Base-by-base conservation (phyloP, 1,140 invertebrate species). In the Neodiprion lecontei region DNA sequence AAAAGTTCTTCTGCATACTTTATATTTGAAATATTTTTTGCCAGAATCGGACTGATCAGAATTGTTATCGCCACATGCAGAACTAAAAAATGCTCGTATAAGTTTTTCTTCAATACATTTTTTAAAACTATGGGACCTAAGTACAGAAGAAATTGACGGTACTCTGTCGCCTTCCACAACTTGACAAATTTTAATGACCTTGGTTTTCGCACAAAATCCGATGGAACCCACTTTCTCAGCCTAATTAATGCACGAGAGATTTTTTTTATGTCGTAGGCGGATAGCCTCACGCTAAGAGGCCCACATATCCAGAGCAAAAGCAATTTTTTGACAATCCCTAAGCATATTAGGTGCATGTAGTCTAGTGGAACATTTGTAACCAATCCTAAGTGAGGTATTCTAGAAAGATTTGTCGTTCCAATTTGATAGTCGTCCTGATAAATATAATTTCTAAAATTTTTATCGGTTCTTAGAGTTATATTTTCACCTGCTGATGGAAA, bases 311-410 rank as follows among this genome's bases (percentile, higher is more conserved):
- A 17, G 17, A 17, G 17, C 17, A 17, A 17, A 17, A 17, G 17
- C 17, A 17, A 17, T 48, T 81, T 78, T 72, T 72, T 76, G 68
- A 78, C 79, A 7, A 81, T 76, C 4, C 80, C 81, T 28, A 81
- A 75, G 49, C 80, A 82, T 10, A 83, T 66, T 9, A 71, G 67
- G 72, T 81, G 78, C 75, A 79, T 79, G 69, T 81, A 82, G 72
- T 82, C 81, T 11, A 80, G 47, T n/a, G 78, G 77, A 73, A 53
- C 50, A 14, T 53, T 53, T 53, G 50, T 53, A 14, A 53, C 1
- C 14, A 53, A 53, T 14, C 50, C 50, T 53, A 53, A 53, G 1
- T 53, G 50, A 53, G 50, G 50, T 53, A 53, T 53, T 53, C 50
- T 53, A 14, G 10, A 53, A 14, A 53, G 50, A 14, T 53, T 53